These are phyloP conservation scores for Enteromius mattozi DNA, from an alignment of 2,797 vertebrate genomes.

Conservation along the genomic window DNA sequence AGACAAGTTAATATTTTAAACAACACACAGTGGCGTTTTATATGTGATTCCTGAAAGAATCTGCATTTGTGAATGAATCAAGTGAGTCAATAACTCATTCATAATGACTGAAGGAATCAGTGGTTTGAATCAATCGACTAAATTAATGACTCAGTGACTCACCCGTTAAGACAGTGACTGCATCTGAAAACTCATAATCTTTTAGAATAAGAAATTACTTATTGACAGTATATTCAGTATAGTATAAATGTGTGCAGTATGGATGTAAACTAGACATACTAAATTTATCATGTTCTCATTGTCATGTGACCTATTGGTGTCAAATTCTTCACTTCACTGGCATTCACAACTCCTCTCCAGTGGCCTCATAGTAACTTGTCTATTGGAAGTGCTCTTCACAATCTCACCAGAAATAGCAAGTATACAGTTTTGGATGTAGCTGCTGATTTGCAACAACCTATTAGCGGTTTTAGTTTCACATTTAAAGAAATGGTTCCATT, in stretches of 20 bases:
- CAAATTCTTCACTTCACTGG: background rate
- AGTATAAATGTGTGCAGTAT: background rate
- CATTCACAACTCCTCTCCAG: background rate
- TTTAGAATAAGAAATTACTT: background rate
- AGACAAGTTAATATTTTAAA: background rate
- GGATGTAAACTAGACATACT: background rate
- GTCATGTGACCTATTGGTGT: background rate
- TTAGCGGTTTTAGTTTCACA: background rate
- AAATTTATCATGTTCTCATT: background rate
- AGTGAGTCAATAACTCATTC: background rate
- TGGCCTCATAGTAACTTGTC: background rate
- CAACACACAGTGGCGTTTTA: background rate
- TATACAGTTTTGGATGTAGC: background rate
- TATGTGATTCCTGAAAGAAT: background rate
- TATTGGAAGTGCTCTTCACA: background rate
- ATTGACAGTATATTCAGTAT: background rate
- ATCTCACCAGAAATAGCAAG: background rate
- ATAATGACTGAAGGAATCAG: background rate
- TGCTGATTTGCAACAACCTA: background rate
- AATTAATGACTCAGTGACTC: background rate
- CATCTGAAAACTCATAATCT: background rate
- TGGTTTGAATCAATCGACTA: background rate
- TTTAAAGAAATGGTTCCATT: background rate
- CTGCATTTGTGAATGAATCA: background rate
- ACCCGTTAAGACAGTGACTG: too few relatives aligned